Conservation (phyloP, 2,797 vertebrate species). For the Sebastes baramenuke region DNA sequence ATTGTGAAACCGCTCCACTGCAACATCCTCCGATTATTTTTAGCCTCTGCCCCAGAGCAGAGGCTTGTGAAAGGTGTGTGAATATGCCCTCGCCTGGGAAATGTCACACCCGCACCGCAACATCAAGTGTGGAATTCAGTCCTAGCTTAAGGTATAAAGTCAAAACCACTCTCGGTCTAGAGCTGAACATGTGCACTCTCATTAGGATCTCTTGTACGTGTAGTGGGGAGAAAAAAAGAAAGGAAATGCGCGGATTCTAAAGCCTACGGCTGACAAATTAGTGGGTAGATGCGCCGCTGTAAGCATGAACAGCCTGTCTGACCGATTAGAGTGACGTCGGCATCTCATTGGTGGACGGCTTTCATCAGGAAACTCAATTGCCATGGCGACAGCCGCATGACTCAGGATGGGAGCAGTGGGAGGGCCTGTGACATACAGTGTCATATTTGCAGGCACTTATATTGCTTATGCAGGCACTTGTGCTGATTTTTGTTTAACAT, state of each 20-base stretch:
- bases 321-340: constrained; percentile 56
- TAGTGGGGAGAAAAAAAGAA: neutral
- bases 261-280: constrained; percentile 65
- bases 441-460: constrained; percentile 56
- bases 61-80: constrained; percentile 69
- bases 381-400: constrained; percentile 68
- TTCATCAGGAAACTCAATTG: constrained; percentile 66
- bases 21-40: constrained; percentile 70
- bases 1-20: constrained; percentile 57
- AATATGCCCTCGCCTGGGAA: constrained; percentile 67
- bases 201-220: constrained; percentile 62
- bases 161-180: constrained; percentile 60
- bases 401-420: constrained; percentile 56
- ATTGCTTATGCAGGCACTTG: constrained; percentile 32
- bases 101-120: constrained; percentile 66
- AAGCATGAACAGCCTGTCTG: constrained; percentile 57
- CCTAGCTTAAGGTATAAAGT: constrained; percentile 71
- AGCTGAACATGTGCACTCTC: constrained; percentile 65
- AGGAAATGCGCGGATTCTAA: constrained; percentile 28
- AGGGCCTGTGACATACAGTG: constrained; percentile 56
- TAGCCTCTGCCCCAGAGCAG: constrained; percentile 60
- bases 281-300: constrained; percentile 53
- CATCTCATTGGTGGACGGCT: constrained; percentile 65
- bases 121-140: constrained; percentile 64
- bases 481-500: constrained; percentile 47